Evolutionary conservation across 2,888 invertebrate species (phyloP).

Genomic region (Panopea generosa): DNA sequence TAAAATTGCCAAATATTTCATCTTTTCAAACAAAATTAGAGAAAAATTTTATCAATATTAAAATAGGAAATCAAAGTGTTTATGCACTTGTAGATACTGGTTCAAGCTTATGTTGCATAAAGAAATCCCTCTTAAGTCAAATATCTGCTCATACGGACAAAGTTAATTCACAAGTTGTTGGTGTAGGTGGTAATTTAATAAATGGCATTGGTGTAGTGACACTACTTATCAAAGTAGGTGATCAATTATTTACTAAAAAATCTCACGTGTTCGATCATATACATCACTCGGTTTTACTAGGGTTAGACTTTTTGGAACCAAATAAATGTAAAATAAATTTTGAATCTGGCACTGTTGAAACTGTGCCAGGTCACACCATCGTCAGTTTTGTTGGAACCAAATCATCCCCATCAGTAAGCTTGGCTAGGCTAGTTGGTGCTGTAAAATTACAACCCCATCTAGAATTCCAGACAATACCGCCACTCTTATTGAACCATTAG

Average conservation of each 20-base stretch:
- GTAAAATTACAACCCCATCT: slow-evolving; percentile 26
- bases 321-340: slow-evolving; percentile 33
- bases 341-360: slow-evolving; percentile 8
- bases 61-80: not conserved
- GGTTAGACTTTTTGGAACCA: slow-evolving; percentile 27
- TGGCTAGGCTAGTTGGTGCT: slow-evolving; percentile 12
- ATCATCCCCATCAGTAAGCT: slow-evolving; percentile 8
- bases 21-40: slow-evolving; percentile 7
- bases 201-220: slow-evolving; percentile 11
- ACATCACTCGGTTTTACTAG: slow-evolving; percentile 30
- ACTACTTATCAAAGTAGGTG: slow-evolving; percentile 21
- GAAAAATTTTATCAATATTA: slow-evolving; percentile 12
- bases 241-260: slow-evolving; percentile 7
- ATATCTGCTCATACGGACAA: not conserved
- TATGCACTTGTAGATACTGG: slow-evolving; percentile 21
- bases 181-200: slow-evolving; percentile 29
- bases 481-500: slow-evolving; percentile 24
- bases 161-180: slow-evolving; percentile 13
- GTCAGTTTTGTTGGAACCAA: slow-evolving; percentile 12
- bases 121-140: slow-evolving; percentile 27
- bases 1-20: not conserved
- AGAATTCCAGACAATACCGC: slow-evolving; percentile 5
- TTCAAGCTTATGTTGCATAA: slow-evolving; percentile 23
- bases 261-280: slow-evolving; percentile 42
- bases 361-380: not conserved